Evolutionary conservation across 1,140 invertebrate species (phyloP).

Genomic region (Drosophila ercepeae): DNA sequence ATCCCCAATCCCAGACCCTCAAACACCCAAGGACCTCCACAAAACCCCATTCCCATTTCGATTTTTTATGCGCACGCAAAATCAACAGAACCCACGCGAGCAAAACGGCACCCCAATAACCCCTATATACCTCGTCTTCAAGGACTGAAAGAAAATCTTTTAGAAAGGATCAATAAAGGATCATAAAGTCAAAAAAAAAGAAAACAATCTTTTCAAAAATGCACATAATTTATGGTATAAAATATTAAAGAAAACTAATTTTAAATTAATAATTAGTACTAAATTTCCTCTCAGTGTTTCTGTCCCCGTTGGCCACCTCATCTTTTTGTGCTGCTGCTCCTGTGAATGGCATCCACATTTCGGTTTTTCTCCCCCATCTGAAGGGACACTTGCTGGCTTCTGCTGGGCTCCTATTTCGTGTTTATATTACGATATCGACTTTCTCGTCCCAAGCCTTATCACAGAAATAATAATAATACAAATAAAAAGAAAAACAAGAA

Average conservation of each 20-base stretch:
- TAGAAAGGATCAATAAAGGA: no score
- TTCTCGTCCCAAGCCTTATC: constrained; percentile 61
- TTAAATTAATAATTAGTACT: background rate
- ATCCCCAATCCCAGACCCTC: constrained; percentile 11
- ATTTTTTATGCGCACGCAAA: constrained; percentile 65
- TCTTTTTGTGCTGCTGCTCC: constrained; percentile 11
- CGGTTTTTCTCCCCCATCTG: constrained; percentile 35
- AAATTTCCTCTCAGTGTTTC: background rate
- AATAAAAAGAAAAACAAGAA: background rate
- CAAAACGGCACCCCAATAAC: constrained; percentile 18
- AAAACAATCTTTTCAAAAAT: background rate
- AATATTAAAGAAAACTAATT: background rate
- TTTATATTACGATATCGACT: constrained; percentile 82
- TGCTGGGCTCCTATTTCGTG: constrained; percentile 76
- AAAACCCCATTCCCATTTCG: constrained; percentile 24
- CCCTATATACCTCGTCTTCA: constrained; percentile 10
- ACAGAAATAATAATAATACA: constrained; percentile 35
- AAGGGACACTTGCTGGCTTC: constrained; percentile 31
- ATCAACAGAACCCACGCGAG: constrained; percentile 66
- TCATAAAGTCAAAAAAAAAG: background rate
- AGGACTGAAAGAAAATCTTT: constrained; percentile 6
- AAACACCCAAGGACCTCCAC: background rate
- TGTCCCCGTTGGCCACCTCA: constrained; percentile 10
- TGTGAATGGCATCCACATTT: constrained; percentile 49
- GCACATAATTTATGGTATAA: background rate